A percentile compares a stretch with the other conserved stretches of the same genome.
phyloP scores from a whole-genome alignment of 2,888 invertebrate genomes.

The Pseudococcus viburni region DNA sequence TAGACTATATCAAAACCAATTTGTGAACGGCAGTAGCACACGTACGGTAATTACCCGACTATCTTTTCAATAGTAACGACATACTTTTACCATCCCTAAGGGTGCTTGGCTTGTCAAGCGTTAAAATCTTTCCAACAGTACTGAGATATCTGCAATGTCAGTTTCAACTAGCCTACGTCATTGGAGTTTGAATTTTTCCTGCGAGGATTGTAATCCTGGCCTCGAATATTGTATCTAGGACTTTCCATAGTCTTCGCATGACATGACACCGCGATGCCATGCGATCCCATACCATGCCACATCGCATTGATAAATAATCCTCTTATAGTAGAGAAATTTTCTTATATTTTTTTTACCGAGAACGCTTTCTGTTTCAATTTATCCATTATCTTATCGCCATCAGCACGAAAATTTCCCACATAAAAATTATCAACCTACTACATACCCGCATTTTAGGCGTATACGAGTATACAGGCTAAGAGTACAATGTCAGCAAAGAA shows the following conservation, averaged over 20 bases:
- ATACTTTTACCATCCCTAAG: constrained; percentile 1
- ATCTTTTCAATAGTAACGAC: constrained; percentile 2
- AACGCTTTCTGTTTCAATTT: not conserved
- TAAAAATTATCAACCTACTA: not conserved
- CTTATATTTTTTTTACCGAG: not conserved
- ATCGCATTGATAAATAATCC: not conserved
- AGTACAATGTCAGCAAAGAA: not conserved
- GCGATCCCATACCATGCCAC: too few species aligned
- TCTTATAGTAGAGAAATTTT: not conserved
- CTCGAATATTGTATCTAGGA: not conserved
- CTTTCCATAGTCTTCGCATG: not conserved
- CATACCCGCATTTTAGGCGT: not conserved
- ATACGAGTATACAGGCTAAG: too few species aligned
- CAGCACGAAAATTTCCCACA: not conserved
- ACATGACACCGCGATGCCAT: too few species aligned
- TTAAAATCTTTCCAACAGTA: constrained; percentile 7
- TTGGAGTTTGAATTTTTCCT: constrained; percentile 6
- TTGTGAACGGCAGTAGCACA: not conserved
- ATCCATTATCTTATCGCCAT: not conserved
- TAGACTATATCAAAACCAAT: not conserved
- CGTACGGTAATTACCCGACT: not conserved
- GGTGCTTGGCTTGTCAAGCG: constrained; percentile 28
- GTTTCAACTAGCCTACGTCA: constrained; percentile 24
- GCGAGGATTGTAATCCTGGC: constrained; percentile 1
- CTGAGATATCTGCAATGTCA: not conserved